Base-by-base conservation (phyloP, 2,797 vertebrate genomes). In the Argentina silus region DNA sequence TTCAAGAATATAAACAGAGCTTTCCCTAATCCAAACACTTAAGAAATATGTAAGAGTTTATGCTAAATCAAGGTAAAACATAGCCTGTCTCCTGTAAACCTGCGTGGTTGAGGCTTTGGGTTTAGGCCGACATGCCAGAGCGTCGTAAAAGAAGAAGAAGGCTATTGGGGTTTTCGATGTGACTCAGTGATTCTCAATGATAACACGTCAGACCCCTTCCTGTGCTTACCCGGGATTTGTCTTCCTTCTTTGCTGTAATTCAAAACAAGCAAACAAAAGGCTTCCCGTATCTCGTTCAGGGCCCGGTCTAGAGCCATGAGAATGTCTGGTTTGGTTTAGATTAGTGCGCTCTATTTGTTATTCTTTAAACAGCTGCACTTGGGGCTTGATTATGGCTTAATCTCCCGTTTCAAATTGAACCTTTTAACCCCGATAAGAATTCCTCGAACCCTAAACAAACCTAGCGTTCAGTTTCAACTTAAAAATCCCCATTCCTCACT, bases 321-420 rank as follows among this genome's bases (percentile, higher is more conserved):
- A 70, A 4, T 51, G 53, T 45, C 50, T 59, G 48, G 50, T 71
- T 70, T 69, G 67, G 59, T 76, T 80, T 78, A 75, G 70, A 78
- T 70, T 73, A 67, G 15, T 69, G 17, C 14, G 43, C 27, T 23
- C 15, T 43, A 69, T 78, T 78, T 83, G 62, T 78, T 80, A 64
- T 75, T 70, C 44, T 69, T 77, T 73, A 51, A 61, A 73, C 75
- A 62, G 67, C 70, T 75, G 66, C 47, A 27, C 57, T 60, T 11
- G 36, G 47, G 2, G 27, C 73, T 19, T 65, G 68, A 67, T 63
- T 72, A 27, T n/a, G 23, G 36, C 50, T 45, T 17, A 27, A 14
- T 69, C 21, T 63, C 47, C 23, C 50, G 19, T 69, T 64, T 42
- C 15, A 68, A 78, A 56, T 27, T 7, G 15, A 50, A 36, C 67